Conservation (phyloP, 2,113 vertebrate genomes). For the Ophiodon elongatus region DNA sequence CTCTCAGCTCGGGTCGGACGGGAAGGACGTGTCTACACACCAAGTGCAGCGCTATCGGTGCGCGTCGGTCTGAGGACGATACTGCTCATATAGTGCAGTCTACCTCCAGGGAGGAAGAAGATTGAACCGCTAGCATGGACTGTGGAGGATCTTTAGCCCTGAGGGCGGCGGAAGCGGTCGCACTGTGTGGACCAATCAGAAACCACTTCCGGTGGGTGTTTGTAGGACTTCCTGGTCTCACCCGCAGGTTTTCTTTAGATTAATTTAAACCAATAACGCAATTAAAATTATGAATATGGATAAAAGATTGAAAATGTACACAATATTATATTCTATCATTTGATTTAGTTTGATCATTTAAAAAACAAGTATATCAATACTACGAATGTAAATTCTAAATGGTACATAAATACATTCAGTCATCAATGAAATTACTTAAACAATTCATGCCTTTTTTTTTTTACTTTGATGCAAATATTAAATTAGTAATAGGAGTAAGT, state of each 20-base stretch:
- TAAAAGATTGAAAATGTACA: neutral
- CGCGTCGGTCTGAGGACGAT: neutral
- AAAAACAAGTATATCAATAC: no score
- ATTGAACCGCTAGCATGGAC: neutral
- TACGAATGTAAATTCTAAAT: no score
- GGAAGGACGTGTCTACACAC: neutral
- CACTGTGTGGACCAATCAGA: conserved; percentile 60
- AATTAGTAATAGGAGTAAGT: no score
- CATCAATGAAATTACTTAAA: no score
- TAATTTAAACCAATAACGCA: neutral
- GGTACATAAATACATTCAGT: no score
- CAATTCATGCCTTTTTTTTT: no score
- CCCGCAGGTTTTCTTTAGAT: neutral
- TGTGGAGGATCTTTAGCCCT: neutral
- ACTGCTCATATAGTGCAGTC: neutral
- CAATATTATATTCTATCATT: no score
- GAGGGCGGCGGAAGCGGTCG: conserved; percentile 24
- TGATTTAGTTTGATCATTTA: no score
- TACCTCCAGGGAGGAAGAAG: neutral
- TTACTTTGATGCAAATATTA: no score
- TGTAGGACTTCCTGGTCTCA: conserved; percentile 34
- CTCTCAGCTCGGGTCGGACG: neutral
- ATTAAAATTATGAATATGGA: neutral
- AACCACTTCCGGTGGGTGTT: conserved; percentile 29
- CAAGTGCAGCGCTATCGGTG: neutral